Conservation (phyloP, 2,113 vertebrate species). For the Ceratotherium simum region DNA sequence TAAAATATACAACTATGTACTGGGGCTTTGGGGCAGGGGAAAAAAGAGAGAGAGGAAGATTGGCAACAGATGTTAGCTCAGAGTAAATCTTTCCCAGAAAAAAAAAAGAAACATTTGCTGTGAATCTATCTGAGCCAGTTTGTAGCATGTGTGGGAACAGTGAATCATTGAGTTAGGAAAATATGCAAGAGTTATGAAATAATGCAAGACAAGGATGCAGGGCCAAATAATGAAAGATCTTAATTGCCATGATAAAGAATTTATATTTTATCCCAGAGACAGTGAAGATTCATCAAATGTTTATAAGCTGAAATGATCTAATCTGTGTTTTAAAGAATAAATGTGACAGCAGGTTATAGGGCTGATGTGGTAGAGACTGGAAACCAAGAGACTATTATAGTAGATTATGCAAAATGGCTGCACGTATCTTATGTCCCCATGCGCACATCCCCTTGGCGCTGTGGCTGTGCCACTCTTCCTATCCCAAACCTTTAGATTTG, state of each 20-base stretch:
- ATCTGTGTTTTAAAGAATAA: slow-evolving; percentile 34
- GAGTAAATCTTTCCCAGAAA: too few relatives aligned
- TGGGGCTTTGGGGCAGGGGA: too few relatives aligned
- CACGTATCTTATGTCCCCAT: background rate
- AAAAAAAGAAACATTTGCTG: background rate
- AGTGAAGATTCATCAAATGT: background rate
- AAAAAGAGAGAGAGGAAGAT: too few relatives aligned
- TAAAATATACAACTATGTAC: too few relatives aligned
- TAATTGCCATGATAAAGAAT: background rate
- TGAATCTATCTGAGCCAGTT: background rate
- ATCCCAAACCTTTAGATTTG: background rate
- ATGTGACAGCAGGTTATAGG: background rate
- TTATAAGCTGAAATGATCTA: background rate
- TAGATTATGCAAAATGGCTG: background rate
- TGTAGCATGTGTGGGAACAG: background rate
- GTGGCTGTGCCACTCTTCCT: background rate
- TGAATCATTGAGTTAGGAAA: slow-evolving; percentile 9
- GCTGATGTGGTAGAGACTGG: background rate
- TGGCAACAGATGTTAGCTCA: too few relatives aligned
- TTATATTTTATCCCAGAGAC: background rate
- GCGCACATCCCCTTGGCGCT: background rate
- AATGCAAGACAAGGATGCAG: background rate
- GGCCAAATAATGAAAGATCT: background rate
- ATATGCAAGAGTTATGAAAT: background rate
- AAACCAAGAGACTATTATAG: background rate